Evolutionary conservation across 2,113 vertebrate genomes (phyloP).

Genomic region (Gila orcuttii): DNA sequence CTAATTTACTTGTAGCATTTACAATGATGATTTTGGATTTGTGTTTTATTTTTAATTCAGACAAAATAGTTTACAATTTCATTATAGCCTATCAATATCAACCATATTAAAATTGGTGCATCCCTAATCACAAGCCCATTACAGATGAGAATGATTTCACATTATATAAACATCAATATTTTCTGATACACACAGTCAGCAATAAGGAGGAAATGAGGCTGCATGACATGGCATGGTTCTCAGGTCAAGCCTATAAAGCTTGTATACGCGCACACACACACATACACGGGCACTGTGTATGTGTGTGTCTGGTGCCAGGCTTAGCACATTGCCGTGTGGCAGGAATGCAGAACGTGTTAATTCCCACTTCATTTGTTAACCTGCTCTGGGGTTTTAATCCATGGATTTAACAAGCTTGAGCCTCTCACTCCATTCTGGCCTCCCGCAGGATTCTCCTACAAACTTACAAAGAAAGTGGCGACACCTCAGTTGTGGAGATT

Average conservation of each 20-base stretch:
- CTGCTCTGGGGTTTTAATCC: conserved; percentile 68
- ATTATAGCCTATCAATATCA: neutral
- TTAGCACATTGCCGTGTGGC: conserved; percentile 61
- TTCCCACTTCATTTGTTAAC: conserved; percentile 79
- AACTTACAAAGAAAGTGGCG: neutral
- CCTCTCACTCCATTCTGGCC: conserved; percentile 59
- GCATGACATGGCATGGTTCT: conserved; percentile 47
- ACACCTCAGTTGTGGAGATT: neutral
- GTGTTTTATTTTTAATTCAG: neutral
- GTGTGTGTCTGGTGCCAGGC: conserved; percentile 57
- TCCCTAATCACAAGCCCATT: neutral
- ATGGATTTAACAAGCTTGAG: conserved; percentile 39
- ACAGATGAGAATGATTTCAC: neutral
- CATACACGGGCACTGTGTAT: neutral
- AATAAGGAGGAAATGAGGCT: conserved; percentile 14
- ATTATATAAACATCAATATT: neutral
- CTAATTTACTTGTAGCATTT: neutral
- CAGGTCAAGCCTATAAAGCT: conserved; percentile 42
- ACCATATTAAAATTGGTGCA: neutral
- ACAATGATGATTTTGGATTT: neutral
- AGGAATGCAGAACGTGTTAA: conserved; percentile 75
- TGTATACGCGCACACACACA: neutral
- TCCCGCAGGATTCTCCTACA: conserved; percentile 42
- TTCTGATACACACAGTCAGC: neutral
- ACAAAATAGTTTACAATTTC: neutral